Evolutionary conservation across 2,113 vertebrate genomes (phyloP), one percentile per base, ranked within the genome.

Genomic region (Tragelaphus buxtoni): DNA sequence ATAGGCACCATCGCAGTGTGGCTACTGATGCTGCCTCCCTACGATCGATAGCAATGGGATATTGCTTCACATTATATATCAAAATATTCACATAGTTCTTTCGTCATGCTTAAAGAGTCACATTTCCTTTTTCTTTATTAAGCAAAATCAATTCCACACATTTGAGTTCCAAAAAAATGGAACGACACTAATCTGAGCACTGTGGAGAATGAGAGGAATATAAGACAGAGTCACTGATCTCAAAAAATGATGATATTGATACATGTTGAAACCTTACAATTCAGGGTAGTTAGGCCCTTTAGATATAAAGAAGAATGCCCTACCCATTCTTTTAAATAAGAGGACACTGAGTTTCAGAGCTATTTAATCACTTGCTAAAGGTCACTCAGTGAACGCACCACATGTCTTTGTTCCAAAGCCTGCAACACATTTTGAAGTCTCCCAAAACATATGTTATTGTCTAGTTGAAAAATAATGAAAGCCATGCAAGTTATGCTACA

Each of bases 61-160:
- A 20, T 42, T 58, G 11, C 20, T 32, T 72, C 49, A 28, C 11
- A 20, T 77, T 80, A 18, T 60, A 24, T 5, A 76, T 85, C 53
- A 58, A 76, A 80, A 93, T 56, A 60, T n/a, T 87, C 85, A n/a
- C 35, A 22, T 24, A 63, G 30, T 53, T 88, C 49, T 61, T n/a
- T 92, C 45, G 42, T n/a, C 65, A 94, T 65, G 30, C 56, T 85
- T 49, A 69, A 65, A 81, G 69, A 85, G 20, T 24, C 22, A 9
- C n/a, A 63, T 84, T 94, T 94, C 42, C 61, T 53, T 96, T 86
- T 61, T 42, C 88, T 92, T 96, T 87, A 45, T 60, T 61, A 81
- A 94, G 53, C n/a, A 95, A 90, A 97, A 42, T 96, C 89, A 93
- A 60, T 93, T 84, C 55, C 30, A 80, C 17, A 89, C 20, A 82